phyloP scores from a whole-genome alignment of 2,113 vertebrate genomes.

The Eira barbara region DNA sequence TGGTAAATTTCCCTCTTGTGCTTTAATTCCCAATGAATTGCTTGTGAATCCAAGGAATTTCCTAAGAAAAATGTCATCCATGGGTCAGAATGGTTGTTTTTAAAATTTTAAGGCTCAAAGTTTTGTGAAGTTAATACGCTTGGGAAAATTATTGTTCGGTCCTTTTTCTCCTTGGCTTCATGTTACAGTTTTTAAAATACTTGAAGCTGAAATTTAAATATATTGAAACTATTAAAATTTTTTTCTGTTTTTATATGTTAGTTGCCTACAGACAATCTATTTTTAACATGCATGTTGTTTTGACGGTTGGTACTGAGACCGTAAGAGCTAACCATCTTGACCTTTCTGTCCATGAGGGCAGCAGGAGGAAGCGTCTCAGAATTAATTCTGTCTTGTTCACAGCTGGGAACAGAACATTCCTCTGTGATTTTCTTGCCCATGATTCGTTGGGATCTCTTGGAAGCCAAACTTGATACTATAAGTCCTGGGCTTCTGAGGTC shows the following conservation, averaged over 20 bases:
- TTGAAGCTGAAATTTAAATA: slow-evolving; percentile 56
- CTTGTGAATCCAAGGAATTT: slow-evolving; percentile 68
- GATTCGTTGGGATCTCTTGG: slow-evolving; percentile 84
- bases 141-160: slow-evolving; percentile 31
- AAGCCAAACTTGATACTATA: slow-evolving; percentile 86
- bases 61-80: slow-evolving; percentile 65
- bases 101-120: slow-evolving; percentile 27
- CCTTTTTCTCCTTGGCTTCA: slow-evolving; percentile 30
- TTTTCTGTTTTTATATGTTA: slow-evolving; percentile 59
- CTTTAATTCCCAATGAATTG: slow-evolving; percentile 64
- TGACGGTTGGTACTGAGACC: slow-evolving; percentile 76
- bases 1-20: slow-evolving; percentile 60
- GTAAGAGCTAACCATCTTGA: slow-evolving; percentile 88
- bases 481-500: slow-evolving; percentile 82
- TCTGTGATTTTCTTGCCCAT: slow-evolving; percentile 88
- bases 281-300: slow-evolving; percentile 82
- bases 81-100: slow-evolving; percentile 58
- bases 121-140: slow-evolving; percentile 53
- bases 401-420: slow-evolving; percentile 90
- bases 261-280: slow-evolving; percentile 72
- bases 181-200: slow-evolving; percentile 41
- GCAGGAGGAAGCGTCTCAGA: slow-evolving; percentile 85
- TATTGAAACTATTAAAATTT: slow-evolving; percentile 56
- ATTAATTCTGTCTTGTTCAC: slow-evolving; percentile 90
- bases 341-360: slow-evolving; percentile 84